Evolutionary conservation across 2,113 vertebrate species (phyloP), one percentile per base, ranked within the genome.

Genomic region (Anthoscopus minutus): DNA sequence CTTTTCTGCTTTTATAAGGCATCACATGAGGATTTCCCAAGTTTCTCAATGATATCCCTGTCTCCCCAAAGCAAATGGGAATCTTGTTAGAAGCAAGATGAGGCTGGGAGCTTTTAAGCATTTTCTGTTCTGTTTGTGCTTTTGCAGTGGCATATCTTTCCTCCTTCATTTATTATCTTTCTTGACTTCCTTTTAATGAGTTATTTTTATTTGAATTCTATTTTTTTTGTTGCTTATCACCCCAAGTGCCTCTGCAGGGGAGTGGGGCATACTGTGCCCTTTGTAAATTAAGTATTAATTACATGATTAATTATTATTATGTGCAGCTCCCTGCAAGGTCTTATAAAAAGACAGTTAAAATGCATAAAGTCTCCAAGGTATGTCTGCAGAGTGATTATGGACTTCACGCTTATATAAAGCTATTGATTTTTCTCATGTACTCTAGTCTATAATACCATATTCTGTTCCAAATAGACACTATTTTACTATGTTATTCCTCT

Each of bases 231-330:
- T 84, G 20, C 74, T 95, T 92, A 88, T 92, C 91, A 95, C 78
- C 58, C 71, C 65, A 78, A 89, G 60, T 89, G 89, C 37, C 88
- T 92, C 95, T 91, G 50, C 83, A 89, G 86, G 79, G 83, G 71
- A 91, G 42, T 60, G 58, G 81, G 81, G 50, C 81, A 94, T 91
- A 80, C 79, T 86, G 74, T 96, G 83, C 40, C 86, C 87, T 96
- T 95, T 95, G 92, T 96, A 97, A 97, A 96, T 95, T 93, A 96
- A 95, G 84, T 94, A 95, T 93, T 96, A 97, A 96, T 96, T 97
- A 79, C 67, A 93, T 86, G 40, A 96, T 96, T 97, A 96, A 95
- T 97, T 96, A 91, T 94, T 93, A 86, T 96, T 88, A 90, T 86
- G 62, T 82, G 92, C 78, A 47, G 62, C 83, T 96, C 88, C 93